Evolutionary conservation across 1,140 invertebrate species (phyloP), one percentile per base, ranked within the genome.

Genomic region (Zophobas atratus): DNA sequence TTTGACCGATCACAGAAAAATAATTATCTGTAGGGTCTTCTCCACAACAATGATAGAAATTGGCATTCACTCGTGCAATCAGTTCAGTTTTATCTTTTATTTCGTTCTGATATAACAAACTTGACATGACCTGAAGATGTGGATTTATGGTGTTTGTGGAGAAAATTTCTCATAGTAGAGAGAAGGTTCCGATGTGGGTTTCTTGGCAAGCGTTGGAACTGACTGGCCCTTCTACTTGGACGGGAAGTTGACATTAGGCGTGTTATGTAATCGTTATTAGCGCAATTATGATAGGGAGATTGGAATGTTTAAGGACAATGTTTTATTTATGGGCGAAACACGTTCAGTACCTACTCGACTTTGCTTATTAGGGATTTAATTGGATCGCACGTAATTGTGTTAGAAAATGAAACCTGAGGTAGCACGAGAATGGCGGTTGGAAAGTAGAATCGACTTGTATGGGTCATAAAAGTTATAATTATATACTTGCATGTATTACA

Each of bases 11-110:
- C 71, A 51, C 33, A 55, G 35, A 73, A 73, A 73, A 56, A 73
- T 56, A 73, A 73, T 73, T 73, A 73, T 73, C 71, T 53, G 3
- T 56, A 73, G 71, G 71, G 71, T 55, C 71, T 73, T 73, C 71
- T 73, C 55, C 32, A 56, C 71, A 73, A 73, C 51, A 73, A 73
- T 73, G 49, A 73, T 55, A 73, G 41, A 73, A 73, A 67, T 55
- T 73, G 49, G 71, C 71, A 55, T 73, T 73, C 71, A 73, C 71
- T 73, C 71, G 33, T 73, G 39, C 38, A 56, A 73, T 72, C 60
- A 41, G 20, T n/a, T 57, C 4, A 6, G 4, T 51, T 67, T 67
- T 67, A 67, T 67, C 60, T 38, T 67, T 67, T 67, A 67, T 67
- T 46, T 39, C 39, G 3, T 36, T 67, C 38, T 67, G 60, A 67